These are phyloP conservation scores for Adelges cooleyi DNA, from an alignment of 1,140 invertebrate species.

Conservation along the genomic window DNA sequence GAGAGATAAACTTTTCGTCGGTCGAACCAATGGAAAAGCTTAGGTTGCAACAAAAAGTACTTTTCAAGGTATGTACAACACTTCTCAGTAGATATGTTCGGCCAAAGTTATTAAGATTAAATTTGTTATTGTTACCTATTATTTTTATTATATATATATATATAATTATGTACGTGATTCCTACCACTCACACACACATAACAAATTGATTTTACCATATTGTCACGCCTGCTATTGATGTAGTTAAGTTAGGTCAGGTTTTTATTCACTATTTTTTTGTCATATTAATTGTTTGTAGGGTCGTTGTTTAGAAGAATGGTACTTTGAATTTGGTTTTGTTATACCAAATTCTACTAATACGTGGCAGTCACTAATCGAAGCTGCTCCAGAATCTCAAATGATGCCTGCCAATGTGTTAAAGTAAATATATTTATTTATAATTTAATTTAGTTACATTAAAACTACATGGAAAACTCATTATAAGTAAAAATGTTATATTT, in stretches of 20 bases:
- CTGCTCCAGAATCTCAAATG: conserved; percentile 98
- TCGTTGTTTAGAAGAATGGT: conserved; percentile 88
- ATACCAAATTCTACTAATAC: conserved; percentile 98
- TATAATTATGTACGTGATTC: no score
- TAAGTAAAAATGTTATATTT: background rate
- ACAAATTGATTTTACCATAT: no score
- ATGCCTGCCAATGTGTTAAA: conserved; percentile 96
- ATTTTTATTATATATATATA: no score
- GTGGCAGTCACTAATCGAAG: conserved; percentile 96
- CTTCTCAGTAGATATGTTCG: no score
- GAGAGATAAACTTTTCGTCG: conserved; percentile 98
- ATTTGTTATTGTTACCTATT: no score
- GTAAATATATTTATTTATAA: conserved; percentile 38
- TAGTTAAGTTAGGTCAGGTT: background rate
- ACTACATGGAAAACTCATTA: background rate
- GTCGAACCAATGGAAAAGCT: conserved; percentile 93
- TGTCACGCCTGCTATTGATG: no score
- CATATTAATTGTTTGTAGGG: conserved; percentile 53
- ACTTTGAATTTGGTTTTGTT: conserved; percentile 98
- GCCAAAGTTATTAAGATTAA: no score
- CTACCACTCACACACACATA: no score
- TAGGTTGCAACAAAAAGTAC: conserved; percentile 84
- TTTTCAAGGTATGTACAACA: conserved; percentile 60
- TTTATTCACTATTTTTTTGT: background rate
- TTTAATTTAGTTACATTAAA: background rate